Evolutionary conservation across 2,888 invertebrate genomes (phyloP), one percentile per base, ranked within the genome.

Genomic region (Metellina segmentata): DNA sequence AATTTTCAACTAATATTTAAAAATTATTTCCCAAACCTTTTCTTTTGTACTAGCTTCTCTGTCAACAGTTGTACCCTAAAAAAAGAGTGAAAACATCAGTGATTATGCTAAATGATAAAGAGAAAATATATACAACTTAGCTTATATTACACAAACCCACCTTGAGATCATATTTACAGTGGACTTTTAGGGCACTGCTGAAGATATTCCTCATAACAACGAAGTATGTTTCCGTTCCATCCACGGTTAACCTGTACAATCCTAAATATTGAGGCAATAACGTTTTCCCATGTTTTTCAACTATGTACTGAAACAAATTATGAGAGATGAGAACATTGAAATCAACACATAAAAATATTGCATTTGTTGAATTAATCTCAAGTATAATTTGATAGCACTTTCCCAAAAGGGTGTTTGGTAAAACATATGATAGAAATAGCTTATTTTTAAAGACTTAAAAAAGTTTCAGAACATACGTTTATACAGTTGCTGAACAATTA

Each of bases 11-110:
- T 9, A 72, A 34, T 2, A 34, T 34, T 34, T 34, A 2, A 34
- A 74, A 34, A 74, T n/a, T 61, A 74, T 11, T 48, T 51, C 11
- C n/a, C 48, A 20, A 94, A 95, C 95, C 94, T 95, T 96, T 95
- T 99, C 99, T 95, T 99, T 99, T 94, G 99, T 99, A 0, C 99
- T 99, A 8, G 99, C 99, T 95, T 99, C 99, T 77, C 99, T 96
- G 95, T 99, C 99, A 1, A 99, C 99, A 6, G 99, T 99, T 16
- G 99, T 99, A 11, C 99, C 99, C 96, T 96, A 48, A 53, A 89
- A 77, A 53, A 81, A 75, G 7, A n/a, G 9, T 71, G 13, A 48
- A 34, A 53, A 20, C n/a, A 20, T 19, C 13, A 16, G 9, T 16
- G 9, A 82, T 82, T 82, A 70, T 34, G 34, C 48, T 9, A 19